These are phyloP conservation scores for Takifugu flavidus DNA, from an alignment of 2,113 vertebrate genomes.

Conservation along the genomic window DNA sequence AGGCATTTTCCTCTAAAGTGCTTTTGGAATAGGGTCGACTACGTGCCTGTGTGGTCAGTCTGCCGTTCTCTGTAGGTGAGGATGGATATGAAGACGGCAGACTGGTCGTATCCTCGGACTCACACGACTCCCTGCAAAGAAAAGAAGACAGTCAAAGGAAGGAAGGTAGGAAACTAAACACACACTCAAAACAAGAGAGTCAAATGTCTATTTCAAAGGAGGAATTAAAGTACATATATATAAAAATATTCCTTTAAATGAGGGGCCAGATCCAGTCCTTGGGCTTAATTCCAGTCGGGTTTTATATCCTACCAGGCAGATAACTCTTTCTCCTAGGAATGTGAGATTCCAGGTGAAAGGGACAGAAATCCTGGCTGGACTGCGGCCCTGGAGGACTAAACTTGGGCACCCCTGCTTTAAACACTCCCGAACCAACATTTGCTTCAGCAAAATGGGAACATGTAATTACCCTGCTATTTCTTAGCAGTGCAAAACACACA, in stretches of 20 bases:
- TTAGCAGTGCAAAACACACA: constrained; percentile 15
- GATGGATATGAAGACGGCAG: constrained; percentile 84
- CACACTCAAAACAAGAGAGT: constrained; percentile 5
- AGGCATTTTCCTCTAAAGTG: constrained; percentile 98
- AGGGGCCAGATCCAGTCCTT: too few species aligned
- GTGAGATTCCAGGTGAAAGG: too few species aligned
- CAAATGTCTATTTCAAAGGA: constrained; percentile 8
- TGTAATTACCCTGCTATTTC: constrained; percentile 33
- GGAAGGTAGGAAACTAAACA: not conserved
- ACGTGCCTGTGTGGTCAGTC: constrained; percentile 72
- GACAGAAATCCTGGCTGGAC: not conserved
- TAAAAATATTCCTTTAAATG: too few species aligned
- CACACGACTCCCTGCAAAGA: constrained; percentile 85
- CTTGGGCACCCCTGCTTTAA: not conserved
- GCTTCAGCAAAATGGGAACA: constrained; percentile 32
- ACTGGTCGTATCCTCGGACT: constrained; percentile 89
- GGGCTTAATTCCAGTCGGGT: too few species aligned
- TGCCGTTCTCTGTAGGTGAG: constrained; percentile 92
- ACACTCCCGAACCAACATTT: constrained; percentile 1
- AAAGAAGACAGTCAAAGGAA: constrained; percentile 35
- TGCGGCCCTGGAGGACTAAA: too few species aligned
- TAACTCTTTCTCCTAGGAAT: too few species aligned
- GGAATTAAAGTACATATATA: not conserved
- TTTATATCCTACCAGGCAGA: too few species aligned
- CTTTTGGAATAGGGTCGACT: constrained; percentile 88